These are phyloP conservation scores for Lamprotornis superbus DNA, from an alignment of 2,113 vertebrate genomes.

Conservation along the genomic window DNA sequence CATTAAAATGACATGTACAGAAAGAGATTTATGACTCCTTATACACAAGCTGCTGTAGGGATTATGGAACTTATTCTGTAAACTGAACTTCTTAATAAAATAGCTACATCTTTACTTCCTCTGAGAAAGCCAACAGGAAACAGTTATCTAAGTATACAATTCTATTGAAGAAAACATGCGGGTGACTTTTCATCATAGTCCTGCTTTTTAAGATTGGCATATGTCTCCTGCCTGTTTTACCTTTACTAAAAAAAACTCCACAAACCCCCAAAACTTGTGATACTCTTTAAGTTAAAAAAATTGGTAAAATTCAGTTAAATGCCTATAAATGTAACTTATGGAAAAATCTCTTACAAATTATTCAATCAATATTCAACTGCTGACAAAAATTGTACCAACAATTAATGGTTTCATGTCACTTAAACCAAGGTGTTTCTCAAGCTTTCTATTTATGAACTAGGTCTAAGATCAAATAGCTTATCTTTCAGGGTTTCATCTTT, in stretches of 20 bases:
- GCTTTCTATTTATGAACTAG: not conserved
- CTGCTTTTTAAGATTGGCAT: not conserved
- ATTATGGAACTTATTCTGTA: not conserved
- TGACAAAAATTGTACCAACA: not conserved
- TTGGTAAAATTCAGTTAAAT: not conserved
- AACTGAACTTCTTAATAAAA: not conserved
- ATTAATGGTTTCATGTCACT: not conserved
- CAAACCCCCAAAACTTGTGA: rapidly evolving
- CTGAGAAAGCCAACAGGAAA: not conserved
- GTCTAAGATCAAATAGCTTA: not conserved
- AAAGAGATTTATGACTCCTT: not conserved
- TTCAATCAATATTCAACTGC: not conserved
- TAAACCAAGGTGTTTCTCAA: not conserved
- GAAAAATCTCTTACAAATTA: not conserved
- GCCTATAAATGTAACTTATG: not conserved
- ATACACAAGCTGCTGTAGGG: not conserved
- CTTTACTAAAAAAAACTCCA: not conserved
- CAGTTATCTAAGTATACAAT: not conserved
- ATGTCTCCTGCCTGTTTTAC: not conserved
- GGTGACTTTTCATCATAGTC: not conserved
- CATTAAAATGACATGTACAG: not conserved
- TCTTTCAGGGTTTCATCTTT: not conserved
- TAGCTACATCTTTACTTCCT: not conserved
- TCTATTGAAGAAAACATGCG: not conserved
- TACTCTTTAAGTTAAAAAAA: not conserved